phyloP scores from a whole-genome alignment of 2,797 vertebrate species.

The Gymnoscopelus braueri region DNA sequence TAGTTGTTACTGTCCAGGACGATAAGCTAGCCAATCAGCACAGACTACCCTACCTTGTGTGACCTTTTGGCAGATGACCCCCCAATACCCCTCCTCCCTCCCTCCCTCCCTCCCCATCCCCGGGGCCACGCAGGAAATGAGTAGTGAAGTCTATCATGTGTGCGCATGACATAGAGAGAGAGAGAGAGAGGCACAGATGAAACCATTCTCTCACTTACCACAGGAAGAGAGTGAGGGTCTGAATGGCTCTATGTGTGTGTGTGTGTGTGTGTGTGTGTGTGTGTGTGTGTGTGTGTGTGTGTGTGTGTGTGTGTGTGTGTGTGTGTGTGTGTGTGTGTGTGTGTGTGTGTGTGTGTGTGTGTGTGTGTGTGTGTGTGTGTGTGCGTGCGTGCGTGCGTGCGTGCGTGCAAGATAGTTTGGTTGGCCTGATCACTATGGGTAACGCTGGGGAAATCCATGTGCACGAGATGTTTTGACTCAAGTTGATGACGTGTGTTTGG shows the following conservation, averaged over 20 bases:
- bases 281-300: slow-evolving; percentile 14
- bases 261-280: neutral
- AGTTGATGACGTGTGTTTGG: too few species aligned
- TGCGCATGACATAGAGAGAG: neutral
- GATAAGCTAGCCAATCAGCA: neutral
- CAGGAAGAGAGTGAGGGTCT: neutral
- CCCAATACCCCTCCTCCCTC: neutral
- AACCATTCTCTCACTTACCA: neutral
- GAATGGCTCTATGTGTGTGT: neutral
- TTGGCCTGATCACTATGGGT: too few species aligned
- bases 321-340: slow-evolving; percentile 8
- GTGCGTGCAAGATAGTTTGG: neutral
- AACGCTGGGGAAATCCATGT: too few species aligned
- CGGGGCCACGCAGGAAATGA: slow-evolving; percentile 12
- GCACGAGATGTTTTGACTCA: too few species aligned
- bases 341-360: slow-evolving; percentile 9
- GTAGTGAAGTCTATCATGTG: slow-evolving; percentile 2
- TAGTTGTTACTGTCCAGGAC: neutral
- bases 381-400: neutral
- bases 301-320: slow-evolving; percentile 11
- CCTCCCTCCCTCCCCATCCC: neutral
- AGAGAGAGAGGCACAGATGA: neutral
- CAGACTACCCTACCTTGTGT: neutral
- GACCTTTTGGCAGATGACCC: slow-evolving; percentile 11
- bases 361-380: neutral